Conservation (phyloP, 2,797 vertebrate genomes). For the Sorex maritimensis region DNA sequence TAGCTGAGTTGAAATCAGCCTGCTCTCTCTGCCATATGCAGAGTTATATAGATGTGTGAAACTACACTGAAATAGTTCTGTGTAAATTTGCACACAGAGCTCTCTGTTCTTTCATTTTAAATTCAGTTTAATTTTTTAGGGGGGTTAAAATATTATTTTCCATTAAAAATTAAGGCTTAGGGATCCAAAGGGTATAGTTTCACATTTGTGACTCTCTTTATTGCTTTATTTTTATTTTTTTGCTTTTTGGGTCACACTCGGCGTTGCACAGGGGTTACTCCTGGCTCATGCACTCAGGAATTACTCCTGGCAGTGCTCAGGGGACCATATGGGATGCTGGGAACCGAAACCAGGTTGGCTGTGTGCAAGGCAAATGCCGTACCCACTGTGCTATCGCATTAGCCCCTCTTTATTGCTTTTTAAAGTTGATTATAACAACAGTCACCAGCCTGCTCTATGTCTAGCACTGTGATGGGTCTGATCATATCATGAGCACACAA, state of each 20-base stretch:
- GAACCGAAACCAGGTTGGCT: too few species aligned
- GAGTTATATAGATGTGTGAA: neutral
- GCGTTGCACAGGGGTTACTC: too few species aligned
- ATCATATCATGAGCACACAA: neutral
- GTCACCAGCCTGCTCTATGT: neutral
- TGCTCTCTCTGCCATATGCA: constrained; percentile 50
- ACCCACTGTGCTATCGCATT: too few species aligned
- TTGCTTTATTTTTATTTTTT: neutral
- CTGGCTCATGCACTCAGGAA: too few species aligned
- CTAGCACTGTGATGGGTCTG: neutral
- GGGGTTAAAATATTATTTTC: constrained; percentile 15
- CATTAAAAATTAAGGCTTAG: neutral
- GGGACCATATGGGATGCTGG: too few species aligned
- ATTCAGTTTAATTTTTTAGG: neutral
- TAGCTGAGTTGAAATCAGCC: constrained; percentile 54
- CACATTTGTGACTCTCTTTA: constrained; percentile 33
- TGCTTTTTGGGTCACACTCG: too few species aligned
- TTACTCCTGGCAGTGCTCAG: too few species aligned
- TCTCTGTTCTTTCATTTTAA: constrained; percentile 17
- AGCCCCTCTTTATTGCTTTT: constrained; percentile 9
- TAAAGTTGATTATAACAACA: neutral
- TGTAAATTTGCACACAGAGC: neutral
- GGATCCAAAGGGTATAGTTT: neutral
- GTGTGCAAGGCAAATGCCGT: too few species aligned
- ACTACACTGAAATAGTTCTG: constrained; percentile 1